phyloP scores from a whole-genome alignment of 2,888 invertebrate genomes.

The Nemurella pictetii region DNA sequence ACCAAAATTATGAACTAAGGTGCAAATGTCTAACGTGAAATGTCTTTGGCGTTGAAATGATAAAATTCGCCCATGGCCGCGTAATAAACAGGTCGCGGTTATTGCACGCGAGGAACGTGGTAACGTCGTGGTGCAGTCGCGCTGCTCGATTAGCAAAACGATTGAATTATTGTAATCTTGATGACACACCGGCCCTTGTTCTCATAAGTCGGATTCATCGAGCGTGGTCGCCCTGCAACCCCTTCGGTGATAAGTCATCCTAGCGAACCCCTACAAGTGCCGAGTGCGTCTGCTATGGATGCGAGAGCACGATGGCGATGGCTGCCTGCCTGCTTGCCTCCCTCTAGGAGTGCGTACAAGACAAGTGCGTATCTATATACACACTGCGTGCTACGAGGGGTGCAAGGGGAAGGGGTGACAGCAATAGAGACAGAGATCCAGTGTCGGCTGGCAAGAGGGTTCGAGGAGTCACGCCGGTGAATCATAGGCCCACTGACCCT shows the following conservation, averaged over 20 bases:
- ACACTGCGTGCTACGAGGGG: background rate
- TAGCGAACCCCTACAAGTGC: constrained; percentile 9
- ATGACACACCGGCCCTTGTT: constrained; percentile 27
- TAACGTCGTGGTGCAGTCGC: background rate
- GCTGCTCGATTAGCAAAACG: constrained; percentile 11
- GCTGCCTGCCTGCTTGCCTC: background rate
- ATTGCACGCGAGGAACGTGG: too few species aligned
- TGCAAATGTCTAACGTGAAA: constrained; percentile 28
- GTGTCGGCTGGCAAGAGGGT: constrained; percentile 18
- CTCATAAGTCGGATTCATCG: constrained; percentile 31
- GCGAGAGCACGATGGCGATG: background rate
- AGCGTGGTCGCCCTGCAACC: constrained; percentile 23
- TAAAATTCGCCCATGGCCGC: constrained; percentile 9
- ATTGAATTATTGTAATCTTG: constrained; percentile 31
- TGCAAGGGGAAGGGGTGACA: background rate
- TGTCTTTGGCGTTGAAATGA: constrained; percentile 25
- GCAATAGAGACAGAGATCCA: background rate
- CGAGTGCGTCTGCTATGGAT: background rate
- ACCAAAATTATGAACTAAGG: constrained; percentile 30
- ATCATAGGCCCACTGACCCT: constrained; percentile 31
- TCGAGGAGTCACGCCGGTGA: constrained; percentile 1
- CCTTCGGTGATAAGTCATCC: constrained; percentile 28
- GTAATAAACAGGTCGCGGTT: background rate
- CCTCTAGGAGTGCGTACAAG: background rate
- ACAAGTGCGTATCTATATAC: background rate